Conservation (phyloP, 92 coral and sea anemone species). For the Montipora capitata region DNA sequence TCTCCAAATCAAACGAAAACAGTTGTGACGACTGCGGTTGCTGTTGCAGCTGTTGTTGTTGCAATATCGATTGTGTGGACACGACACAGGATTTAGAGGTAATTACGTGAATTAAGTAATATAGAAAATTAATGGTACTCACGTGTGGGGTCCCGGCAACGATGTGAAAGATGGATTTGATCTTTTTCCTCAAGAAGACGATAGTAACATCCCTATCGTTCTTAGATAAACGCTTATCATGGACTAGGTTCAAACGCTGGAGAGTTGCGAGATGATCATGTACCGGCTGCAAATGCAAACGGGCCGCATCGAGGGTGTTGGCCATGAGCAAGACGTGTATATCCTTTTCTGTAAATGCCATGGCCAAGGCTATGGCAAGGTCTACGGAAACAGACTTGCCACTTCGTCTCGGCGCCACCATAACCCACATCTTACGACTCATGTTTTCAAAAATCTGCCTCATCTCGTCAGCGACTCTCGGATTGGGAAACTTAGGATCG, state of each 20-base stretch:
- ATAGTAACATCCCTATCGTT: not conserved
- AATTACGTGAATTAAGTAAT: not conserved
- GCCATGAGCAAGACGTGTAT: slow-evolving; percentile 14
- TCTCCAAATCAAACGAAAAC: slow-evolving; percentile 10
- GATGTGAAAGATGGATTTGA: slow-evolving; percentile 20
- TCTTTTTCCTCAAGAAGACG: not conserved
- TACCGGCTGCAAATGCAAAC: slow-evolving; percentile 18
- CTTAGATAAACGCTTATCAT: not conserved
- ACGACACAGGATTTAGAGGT: too few species aligned
- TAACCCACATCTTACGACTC: slow-evolving; percentile 7
- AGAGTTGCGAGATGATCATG: not conserved
- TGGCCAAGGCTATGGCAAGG: slow-evolving; percentile 12
- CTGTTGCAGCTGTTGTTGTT: not conserved
- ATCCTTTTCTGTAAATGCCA: not conserved
- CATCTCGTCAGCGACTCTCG: slow-evolving; percentile 5
- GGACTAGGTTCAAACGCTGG: not conserved
- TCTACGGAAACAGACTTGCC: slow-evolving; percentile 27
- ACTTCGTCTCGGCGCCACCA: slow-evolving; percentile 17
- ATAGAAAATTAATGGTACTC: not conserved
- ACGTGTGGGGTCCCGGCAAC: slow-evolving; percentile 22
- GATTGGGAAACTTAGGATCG: slow-evolving; percentile 23
- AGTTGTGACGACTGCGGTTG: not conserved
- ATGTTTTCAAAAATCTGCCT: not conserved
- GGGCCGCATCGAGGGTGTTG: slow-evolving; percentile 1
- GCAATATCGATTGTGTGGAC: too few species aligned